Percentiles rank a stretch among this genome's conserved stretches.
phyloP scores from a whole-genome alignment of 2,888 invertebrate genomes.

The Acanthosepion pharaonis region DNA sequence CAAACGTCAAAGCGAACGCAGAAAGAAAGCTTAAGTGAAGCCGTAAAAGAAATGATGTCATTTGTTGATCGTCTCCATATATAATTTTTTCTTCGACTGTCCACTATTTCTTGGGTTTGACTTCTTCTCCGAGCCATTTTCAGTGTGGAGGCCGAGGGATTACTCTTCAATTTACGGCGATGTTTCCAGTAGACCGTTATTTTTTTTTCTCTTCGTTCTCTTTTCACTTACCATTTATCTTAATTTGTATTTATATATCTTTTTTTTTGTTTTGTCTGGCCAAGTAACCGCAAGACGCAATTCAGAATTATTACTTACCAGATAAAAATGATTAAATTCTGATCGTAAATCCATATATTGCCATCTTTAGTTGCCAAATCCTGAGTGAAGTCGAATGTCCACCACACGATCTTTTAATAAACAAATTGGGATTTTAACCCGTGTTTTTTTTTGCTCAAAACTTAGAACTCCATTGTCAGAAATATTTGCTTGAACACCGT shows the following conservation, averaged over 20 bases:
- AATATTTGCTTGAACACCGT: too few relatives aligned
- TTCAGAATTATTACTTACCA: not conserved
- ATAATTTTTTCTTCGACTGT: not conserved
- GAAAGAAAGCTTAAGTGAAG: not conserved
- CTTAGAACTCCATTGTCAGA: too few relatives aligned
- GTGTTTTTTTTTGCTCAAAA: not conserved
- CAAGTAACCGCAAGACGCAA: not conserved
- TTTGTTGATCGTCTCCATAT: not conserved
- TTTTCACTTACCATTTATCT: not conserved
- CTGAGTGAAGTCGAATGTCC: not conserved
- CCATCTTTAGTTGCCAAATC: not conserved
- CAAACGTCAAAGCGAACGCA: not conserved
- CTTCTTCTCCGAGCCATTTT: not conserved
- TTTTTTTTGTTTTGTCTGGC: not conserved
- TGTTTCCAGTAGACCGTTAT: not conserved
- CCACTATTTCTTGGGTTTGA: conserved; percentile 14
- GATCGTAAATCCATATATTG: not conserved
- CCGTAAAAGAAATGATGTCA: not conserved
- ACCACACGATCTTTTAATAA: too few relatives aligned
- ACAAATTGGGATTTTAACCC: too few relatives aligned
- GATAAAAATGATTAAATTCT: not conserved
- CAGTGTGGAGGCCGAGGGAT: not conserved
- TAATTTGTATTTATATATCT: not conserved
- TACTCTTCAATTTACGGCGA: conserved; percentile 9
- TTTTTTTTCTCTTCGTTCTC: not conserved